A percentile compares a stretch with the other conserved stretches of the same genome.
phyloP scores from a whole-genome alignment of 2,888 invertebrate species.

The Dicroscelio sp. region DNA sequence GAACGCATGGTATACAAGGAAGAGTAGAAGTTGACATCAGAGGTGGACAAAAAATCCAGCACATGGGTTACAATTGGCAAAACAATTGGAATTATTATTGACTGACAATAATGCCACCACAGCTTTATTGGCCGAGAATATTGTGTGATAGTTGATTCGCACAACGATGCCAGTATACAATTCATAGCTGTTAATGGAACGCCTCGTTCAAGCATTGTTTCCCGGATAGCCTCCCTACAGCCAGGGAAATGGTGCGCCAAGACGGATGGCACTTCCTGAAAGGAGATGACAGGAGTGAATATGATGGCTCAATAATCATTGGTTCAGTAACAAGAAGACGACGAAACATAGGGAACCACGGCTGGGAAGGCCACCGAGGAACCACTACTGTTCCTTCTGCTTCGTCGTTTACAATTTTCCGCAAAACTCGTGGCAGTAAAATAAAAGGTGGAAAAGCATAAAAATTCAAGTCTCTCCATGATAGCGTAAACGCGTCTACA shows the following conservation, averaged over 20 bases:
- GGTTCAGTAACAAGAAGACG: background rate
- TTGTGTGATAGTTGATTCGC: too few relatives aligned
- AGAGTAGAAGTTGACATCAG: too few relatives aligned
- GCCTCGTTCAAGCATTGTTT: too few relatives aligned
- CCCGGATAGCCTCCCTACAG: slow-evolving; percentile 82
- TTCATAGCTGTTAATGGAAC: too few relatives aligned
- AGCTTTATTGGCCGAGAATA: too few relatives aligned
- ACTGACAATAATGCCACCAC: too few relatives aligned
- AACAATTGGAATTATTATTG: too few relatives aligned
- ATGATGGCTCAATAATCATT: slow-evolving; percentile 80
- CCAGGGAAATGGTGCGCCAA: slow-evolving; percentile 84
- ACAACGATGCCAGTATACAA: too few relatives aligned
- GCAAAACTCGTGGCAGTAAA: slow-evolving; percentile 70
- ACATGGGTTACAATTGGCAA: too few relatives aligned
- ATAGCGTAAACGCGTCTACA: slow-evolving; percentile 77
- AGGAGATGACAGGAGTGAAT: slow-evolving; percentile 81
- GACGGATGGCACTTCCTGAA: slow-evolving; percentile 83
- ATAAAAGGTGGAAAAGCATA: slow-evolving; percentile 82
- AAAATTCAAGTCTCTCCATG: slow-evolving; percentile 61
- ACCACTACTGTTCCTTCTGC: slow-evolving; percentile 72
- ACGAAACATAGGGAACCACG: background rate
- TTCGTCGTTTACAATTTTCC: slow-evolving; percentile 63
- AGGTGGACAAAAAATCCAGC: too few relatives aligned
- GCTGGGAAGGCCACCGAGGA: slow-evolving; percentile 67
- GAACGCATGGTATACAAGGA: too few relatives aligned